Base-by-base conservation (phyloP, 2,888 invertebrate genomes). In the Perizoma affinitatum region DNA sequence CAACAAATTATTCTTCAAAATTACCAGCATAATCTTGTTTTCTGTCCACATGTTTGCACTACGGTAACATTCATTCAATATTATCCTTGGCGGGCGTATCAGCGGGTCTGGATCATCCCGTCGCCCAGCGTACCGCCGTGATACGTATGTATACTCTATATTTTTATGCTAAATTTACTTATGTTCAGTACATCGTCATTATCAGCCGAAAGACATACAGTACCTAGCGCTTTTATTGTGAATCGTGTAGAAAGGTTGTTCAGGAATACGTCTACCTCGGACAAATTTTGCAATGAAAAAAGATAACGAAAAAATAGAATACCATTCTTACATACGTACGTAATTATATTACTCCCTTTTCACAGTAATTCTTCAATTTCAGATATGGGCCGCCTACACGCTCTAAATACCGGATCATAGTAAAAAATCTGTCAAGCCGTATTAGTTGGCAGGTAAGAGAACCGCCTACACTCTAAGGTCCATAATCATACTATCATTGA, bases 381-480 rank as follows among this genome's bases (percentile, higher is more conserved):
- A 98, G 98, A 93, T 99, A 98, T 88, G 99, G 99, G 69, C 98
- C 99, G 75, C 99, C 99, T 57, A 97, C 98, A 73, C 95, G 99
- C 80, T 99, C 99, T 75, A 98, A 99, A 93, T 97, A 98, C 88
- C 96, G 99, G 74, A 94, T 99, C 69, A 96, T 98, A 86, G 98
- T 99, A 75, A 98, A 99, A 92, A 99, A 99, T 93, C 94, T 99
- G 71, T 99, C 98, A 70, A 98, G 98, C 85, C 96, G 99, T 79
- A 98, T 99, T 83, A 98, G 98, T 93, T 99, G 99, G 99, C 99
- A 99, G 98, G 99, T 99, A 96, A 95, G 95, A 80, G 75, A 72
- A 66, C 69, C 73, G 75, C 66, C 56, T 67, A 77, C 70, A 65
- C 68, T 73, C 68, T 69, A 73, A 79, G 78, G 78, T 75, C 77